Base-by-base conservation (phyloP, 1,140 invertebrate species). In the Sitophilus oryzae region DNA sequence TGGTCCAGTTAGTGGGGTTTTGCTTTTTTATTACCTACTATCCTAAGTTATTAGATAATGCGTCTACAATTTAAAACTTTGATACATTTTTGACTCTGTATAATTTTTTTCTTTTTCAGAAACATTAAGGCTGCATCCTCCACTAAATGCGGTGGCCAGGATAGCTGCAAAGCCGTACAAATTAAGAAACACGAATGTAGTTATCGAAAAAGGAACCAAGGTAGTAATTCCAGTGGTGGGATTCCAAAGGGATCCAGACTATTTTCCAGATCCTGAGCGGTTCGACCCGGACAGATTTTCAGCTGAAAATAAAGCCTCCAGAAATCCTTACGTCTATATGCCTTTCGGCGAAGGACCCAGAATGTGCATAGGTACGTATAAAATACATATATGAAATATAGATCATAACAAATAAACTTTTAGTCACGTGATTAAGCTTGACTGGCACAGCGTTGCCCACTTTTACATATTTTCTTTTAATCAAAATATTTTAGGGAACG, bases 61-160 rank as follows among this genome's bases (percentile, higher is more conserved):
- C n/a, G n/a, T n/a, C n/a, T n/a, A n/a, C n/a, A n/a, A n/a, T n/a
- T n/a, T n/a, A n/a, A n/a, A n/a, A n/a, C n/a, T n/a, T n/a, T n/a
- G n/a, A n/a, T n/a, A n/a, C n/a, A n/a, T n/a, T n/a, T n/a, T n/a
- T n/a, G n/a, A n/a, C n/a, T n/a, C n/a, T n/a, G n/a, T n/a, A 30
- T 11, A 30, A 30, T 6, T 30, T 30, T 9, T 16, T 8, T 6
- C 20, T 42, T 8, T 79, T 74, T 34, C 63, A 80, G 84, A 85
- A 72, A 82, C 83, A 1, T 67, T 86, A 56, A 74, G 85, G 14
- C 79, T 79, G 56, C 79, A 82, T 66, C 82, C 85, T 37, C 76
- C 81, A 0, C 64, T 82, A 47, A 73, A 76, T 1, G 67, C 77
- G 20, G 62, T 85, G 0, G 78, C 78, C 55, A 71, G 84, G 30